Evolutionary conservation across 2,113 vertebrate species (phyloP), one percentile per base, ranked within the genome.

Genomic region (Orthonyx spaldingii): DNA sequence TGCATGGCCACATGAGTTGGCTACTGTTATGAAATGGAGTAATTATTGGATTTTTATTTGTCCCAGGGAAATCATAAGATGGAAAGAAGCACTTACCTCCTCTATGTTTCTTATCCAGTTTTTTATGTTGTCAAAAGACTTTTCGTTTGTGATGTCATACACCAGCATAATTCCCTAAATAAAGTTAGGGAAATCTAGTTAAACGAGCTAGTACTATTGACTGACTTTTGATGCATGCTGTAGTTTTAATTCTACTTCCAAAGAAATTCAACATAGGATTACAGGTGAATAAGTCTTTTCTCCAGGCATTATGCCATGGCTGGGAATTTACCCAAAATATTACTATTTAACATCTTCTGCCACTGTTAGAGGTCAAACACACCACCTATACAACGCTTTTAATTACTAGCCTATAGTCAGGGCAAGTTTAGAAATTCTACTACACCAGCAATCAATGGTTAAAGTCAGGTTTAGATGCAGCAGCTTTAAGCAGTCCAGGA

Each of bases 51-150:
- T 68, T 46, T 56, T 46, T 64, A 56, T 19, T 76, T 91, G 32
- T 46, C 61, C 21, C 18, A 39, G 30, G 30, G 16, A 94, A 74
- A 69, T 47, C 10, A 0, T 16, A 80, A 61, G 10, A 53, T 8
- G 8, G 11, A 64, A 66, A 0, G 0, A 91, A 91, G 30, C 33
- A 93, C 97, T 96, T 96, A 99, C 99, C 98, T 99, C 99, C 97
- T 99, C 99, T 87, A 99, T 99, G 96, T 99, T 99, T 94, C 99
- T 98, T 94, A 99, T 99, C 99, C 99, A 99, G 96, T 99, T 99
- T 97, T 99, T 99, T 90, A 99, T 99, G 97, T 99, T 99, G 96
- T 99, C 99, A 97, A 99, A 99, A 64, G 99, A 99, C 94, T 99
- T 99, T 87, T 99, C 99, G 71, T 99, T 99, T 96, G 99, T 98